Evolutionary conservation across 2,797 vertebrate genomes (phyloP).

Genomic region (Spinus pinus): DNA sequence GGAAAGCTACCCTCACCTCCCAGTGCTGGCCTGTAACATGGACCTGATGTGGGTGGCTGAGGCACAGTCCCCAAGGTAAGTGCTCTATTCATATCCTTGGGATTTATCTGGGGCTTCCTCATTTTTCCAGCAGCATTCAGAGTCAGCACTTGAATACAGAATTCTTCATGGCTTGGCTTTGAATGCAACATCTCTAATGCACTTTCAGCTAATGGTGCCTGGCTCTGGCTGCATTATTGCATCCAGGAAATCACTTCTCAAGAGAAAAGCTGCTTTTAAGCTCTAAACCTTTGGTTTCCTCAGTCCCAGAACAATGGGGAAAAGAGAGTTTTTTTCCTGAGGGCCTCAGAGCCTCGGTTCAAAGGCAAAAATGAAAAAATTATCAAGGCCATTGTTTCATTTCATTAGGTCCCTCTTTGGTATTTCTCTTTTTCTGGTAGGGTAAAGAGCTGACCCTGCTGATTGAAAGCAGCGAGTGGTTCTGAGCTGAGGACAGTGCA

Average conservation of each 20-base stretch:
- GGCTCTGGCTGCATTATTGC: background rate
- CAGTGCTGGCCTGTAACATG: conserved; percentile 87
- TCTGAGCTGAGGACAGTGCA: background rate
- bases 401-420: background rate
- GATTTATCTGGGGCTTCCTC: background rate
- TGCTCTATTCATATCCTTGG: rapidly evolving
- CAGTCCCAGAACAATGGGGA: background rate
- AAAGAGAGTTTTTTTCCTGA: background rate
- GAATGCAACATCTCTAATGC: rapidly evolving
- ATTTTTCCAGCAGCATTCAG: background rate
- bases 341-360: background rate
- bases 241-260: background rate
- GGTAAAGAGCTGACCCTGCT: background rate
- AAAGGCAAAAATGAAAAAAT: background rate
- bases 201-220: background rate
- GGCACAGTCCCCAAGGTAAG: conserved; percentile 85
- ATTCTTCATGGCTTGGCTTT: background rate
- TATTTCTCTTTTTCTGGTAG: background rate
- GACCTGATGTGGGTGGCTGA: conserved; percentile 91
- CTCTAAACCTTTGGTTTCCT: background rate
- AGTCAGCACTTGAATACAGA: background rate
- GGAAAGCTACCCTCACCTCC: conserved; percentile 76
- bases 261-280: background rate
- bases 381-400: background rate
- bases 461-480: background rate